A percentile compares a stretch with the other conserved stretches of the same genome.
These are phyloP conservation scores for Amblyteles armatorius DNA, from an alignment of 2,888 invertebrate genomes.

Conservation along the genomic window DNA sequence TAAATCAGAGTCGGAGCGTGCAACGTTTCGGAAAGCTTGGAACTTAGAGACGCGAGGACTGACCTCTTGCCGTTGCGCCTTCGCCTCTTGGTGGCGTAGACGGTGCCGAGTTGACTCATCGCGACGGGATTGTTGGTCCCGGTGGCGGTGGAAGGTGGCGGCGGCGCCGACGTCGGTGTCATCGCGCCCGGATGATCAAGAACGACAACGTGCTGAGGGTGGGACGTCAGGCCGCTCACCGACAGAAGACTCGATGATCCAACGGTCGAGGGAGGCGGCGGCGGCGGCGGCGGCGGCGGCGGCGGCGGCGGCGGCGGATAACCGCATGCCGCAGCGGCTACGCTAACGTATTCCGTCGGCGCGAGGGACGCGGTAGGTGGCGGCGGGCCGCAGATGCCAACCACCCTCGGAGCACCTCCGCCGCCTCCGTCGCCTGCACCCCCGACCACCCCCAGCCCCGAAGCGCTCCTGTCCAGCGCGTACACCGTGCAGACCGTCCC, in stretches of 20 bases:
- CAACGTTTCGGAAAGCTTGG: neutral
- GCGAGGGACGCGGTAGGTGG: constrained; percentile 79
- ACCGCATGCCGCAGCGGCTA: constrained; percentile 82
- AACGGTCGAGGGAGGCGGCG: constrained; percentile 61
- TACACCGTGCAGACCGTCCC: constrained; percentile 83
- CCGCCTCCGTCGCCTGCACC: constrained; percentile 75
- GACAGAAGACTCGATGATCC: constrained; percentile 46
- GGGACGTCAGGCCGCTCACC: constrained; percentile 41
- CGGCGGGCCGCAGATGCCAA: constrained; percentile 81
- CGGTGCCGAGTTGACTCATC: constrained; percentile 97
- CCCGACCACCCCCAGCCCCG: constrained; percentile 83
- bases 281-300: constrained; percentile 72
- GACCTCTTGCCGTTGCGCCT: constrained; percentile 98
- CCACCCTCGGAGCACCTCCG: constrained; percentile 76
- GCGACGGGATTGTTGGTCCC: constrained; percentile 84
- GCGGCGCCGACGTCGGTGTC: constrained; percentile 82
- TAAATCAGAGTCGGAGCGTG: neutral
- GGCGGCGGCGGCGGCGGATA: constrained; percentile 73
- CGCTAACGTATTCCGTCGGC: constrained; percentile 86
- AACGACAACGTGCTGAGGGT: constrained; percentile 62
- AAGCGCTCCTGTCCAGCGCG: constrained; percentile 83
- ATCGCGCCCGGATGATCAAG: constrained; percentile 71
- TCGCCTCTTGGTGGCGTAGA: constrained; percentile 98
- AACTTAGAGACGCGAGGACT: constrained; percentile 76
- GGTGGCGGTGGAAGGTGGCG: constrained; percentile 79